Evolutionary conservation across 2,113 vertebrate species (phyloP).

Genomic region (Sorex araneus): DNA sequence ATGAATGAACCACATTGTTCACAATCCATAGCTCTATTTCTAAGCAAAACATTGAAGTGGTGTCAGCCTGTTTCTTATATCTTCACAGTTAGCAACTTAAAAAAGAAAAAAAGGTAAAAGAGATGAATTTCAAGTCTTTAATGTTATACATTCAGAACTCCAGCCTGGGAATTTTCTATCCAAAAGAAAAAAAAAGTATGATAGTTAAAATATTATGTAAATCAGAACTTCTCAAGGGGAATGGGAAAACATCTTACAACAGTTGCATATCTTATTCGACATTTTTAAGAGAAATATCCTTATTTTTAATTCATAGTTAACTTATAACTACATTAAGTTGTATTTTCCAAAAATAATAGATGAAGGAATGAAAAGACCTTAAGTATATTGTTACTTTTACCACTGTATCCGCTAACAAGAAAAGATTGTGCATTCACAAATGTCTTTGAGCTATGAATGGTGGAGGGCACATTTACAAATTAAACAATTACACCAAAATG

Average conservation of each 20-base stretch:
- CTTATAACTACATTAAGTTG: conserved; percentile 47
- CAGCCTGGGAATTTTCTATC: conserved; percentile 67
- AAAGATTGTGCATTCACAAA: neutral
- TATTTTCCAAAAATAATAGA: conserved; percentile 75
- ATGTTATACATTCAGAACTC: conserved; percentile 75
- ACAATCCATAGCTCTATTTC: conserved; percentile 72
- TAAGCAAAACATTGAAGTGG: conserved; percentile 75
- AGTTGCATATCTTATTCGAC: conserved; percentile 71
- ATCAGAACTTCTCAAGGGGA: conserved; percentile 83
- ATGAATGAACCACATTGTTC: conserved; percentile 66
- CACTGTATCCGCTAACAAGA: conserved; percentile 19
- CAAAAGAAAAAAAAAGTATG: conserved; percentile 76
- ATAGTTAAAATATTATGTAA: conserved; percentile 86
- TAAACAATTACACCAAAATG: neutral
- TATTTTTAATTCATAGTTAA: conserved; percentile 82
- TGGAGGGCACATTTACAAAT: neutral
- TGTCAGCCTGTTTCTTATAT: conserved; percentile 80
- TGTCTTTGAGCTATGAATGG: conserved; percentile 3
- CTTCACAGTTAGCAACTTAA: conserved; percentile 80
- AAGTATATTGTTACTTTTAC: conserved; percentile 39
- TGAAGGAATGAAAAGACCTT: conserved; percentile 64
- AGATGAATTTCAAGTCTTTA: conserved; percentile 72
- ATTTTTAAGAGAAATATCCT: conserved; percentile 77
- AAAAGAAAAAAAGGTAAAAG: conserved; percentile 64
- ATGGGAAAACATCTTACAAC: conserved; percentile 82